Base-by-base conservation (phyloP, 2,797 vertebrate genomes). In the Hyperoplus lanceolatus region DNA sequence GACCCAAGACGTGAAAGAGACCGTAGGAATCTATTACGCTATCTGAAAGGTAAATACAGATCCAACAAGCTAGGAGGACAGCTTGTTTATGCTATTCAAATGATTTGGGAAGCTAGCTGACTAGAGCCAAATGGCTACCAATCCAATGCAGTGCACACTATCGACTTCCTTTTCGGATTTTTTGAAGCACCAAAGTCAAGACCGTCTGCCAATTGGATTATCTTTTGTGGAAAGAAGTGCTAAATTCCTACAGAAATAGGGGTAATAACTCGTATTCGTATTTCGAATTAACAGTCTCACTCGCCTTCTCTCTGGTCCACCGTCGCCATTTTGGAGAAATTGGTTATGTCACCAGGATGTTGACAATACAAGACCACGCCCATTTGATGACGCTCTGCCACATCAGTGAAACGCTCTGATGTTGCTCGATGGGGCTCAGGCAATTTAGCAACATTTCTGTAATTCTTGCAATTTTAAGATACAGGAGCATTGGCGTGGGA, bases 251-350 rank as follows among this genome's bases (percentile, higher is more conserved):
- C 5, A 12, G 15, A 3, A 6, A 39, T 4, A 0, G 1, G 4
- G 8, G 4, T 0, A 21, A 43, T 15, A 11, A 1, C 4, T 7
- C 29, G 29, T 29, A 29, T 29, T 5, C 10, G 0, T 56, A 16
- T 67, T 59, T 39, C n/a, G 8, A 29, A 57, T 18, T 82, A 83
- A 81, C 61, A 77, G 15, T 38, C 36, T 1, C 68, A 87, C 91
- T 73, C 82, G 95, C 95, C 95, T 92, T 94, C 94, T 65, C 91
- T 92, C 5, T 89, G 92, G 7, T 94, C 91, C 74, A 7, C 87
- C 63, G 90, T 94, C 94, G 95, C 96, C 96, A 96, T 96, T 96
- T 96, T 95, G 93, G 73, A 91, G 77, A 86, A 54, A 61, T 29
- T 3, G 39, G 69, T 92, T 89, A 91, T 83, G 88, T 93, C 87